Evolutionary conservation across 2,797 vertebrate genomes (phyloP).

Genomic region (Epinephelus awoara): DNA sequence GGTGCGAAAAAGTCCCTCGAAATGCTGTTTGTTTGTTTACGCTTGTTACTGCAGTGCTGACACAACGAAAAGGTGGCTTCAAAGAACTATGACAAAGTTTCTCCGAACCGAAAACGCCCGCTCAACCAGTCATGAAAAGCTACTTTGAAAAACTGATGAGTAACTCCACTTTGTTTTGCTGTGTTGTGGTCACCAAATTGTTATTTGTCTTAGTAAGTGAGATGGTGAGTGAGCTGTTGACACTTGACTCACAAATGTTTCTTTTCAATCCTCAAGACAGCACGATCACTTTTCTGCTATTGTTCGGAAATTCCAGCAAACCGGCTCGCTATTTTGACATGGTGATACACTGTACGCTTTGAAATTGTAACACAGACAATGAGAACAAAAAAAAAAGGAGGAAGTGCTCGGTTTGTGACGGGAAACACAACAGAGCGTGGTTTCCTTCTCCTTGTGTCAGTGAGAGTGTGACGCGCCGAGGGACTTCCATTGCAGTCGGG

Average conservation of each 20-base stretch:
- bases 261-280: neutral
- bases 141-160: constrained; percentile 9
- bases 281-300: constrained; percentile 10
- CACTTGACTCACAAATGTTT: constrained; percentile 1
- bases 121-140: neutral
- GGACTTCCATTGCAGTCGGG: constrained; percentile 69
- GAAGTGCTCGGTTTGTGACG: constrained; percentile 80
- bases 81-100: no score
- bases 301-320: neutral
- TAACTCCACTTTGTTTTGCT: neutral
- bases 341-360: constrained; percentile 39
- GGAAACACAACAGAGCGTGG: constrained; percentile 73
- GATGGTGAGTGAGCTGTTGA: neutral
- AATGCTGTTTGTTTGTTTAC: no score
- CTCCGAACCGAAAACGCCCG: no score
- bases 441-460: constrained; percentile 78
- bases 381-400: constrained; percentile 63
- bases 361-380: constrained; percentile 56
- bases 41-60: no score
- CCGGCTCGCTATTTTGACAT: constrained; percentile 32
- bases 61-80: no score
- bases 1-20: no score
- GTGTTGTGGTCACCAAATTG: neutral
- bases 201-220: neutral
- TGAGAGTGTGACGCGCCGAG: constrained; percentile 68